These are phyloP conservation scores for Cyanoderma ruficeps DNA, from an alignment of 2,113 vertebrate species.

Conservation along the genomic window DNA sequence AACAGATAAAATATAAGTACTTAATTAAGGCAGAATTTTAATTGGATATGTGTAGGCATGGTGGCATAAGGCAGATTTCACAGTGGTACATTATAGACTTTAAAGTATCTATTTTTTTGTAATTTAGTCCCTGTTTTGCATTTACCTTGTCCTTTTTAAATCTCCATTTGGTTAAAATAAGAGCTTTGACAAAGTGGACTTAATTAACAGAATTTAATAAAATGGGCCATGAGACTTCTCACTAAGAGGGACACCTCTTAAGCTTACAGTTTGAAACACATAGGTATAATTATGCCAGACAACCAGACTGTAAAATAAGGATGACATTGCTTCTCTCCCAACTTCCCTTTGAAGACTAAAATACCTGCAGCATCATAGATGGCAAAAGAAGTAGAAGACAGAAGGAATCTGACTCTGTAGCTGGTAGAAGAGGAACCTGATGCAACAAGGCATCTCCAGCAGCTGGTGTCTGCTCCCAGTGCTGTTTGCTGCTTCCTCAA, in stretches of 20 bases:
- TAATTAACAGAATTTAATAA: background rate
- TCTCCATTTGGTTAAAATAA: background rate
- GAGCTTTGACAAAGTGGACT: background rate
- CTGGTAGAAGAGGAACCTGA: background rate
- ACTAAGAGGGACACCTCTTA: background rate
- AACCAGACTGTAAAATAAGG: background rate
- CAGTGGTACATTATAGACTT: conserved; percentile 6
- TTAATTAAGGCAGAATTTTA: conserved; percentile 68
- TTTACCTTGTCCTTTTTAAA: background rate
- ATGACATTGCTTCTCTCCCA: background rate
- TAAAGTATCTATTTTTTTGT: background rate
- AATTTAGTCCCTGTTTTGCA: background rate
- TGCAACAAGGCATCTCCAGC: background rate
- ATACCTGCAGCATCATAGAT: background rate
- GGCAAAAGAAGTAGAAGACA: background rate
- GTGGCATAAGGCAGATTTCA: conserved; percentile 36
- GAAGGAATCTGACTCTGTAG: background rate
- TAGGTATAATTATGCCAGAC: background rate
- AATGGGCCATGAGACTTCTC: background rate
- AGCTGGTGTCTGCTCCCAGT: background rate
- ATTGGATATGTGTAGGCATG: conserved; percentile 56
- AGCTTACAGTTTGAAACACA: background rate
- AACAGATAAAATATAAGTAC: conserved; percentile 52
- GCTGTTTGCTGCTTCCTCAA: background rate
- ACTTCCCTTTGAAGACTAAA: background rate